phyloP scores from a whole-genome alignment of 2,113 vertebrate genomes.

The Eolophus roseicapilla region DNA sequence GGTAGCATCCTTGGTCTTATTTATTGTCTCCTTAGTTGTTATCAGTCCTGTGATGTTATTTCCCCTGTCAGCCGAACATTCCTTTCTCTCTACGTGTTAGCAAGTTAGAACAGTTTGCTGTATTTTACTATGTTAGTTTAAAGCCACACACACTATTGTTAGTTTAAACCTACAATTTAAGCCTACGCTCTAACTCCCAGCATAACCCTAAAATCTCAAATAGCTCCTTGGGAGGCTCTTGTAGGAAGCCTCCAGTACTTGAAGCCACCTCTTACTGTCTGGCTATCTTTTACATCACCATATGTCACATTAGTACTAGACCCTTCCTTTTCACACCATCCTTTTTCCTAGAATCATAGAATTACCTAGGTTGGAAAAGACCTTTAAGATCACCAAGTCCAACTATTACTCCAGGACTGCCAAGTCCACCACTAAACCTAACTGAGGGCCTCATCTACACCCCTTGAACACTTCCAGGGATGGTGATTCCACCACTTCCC shows the following conservation, averaged over 20 bases:
- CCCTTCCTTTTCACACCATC: background rate
- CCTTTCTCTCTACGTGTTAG: background rate
- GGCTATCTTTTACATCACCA: background rate
- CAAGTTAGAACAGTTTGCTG: background rate
- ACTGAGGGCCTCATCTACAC: background rate
- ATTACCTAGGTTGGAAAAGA: background rate
- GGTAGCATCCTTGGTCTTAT: background rate
- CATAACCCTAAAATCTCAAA: background rate
- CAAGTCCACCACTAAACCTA: background rate
- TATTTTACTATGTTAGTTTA: background rate
- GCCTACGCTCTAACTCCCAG: background rate
- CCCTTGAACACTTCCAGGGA: background rate
- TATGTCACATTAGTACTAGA: background rate
- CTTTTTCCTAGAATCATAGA: background rate
- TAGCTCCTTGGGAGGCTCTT: background rate
- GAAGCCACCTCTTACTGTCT: background rate
- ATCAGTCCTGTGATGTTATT: background rate
- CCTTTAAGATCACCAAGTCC: background rate
- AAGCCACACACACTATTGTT: background rate
- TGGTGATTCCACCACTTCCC: background rate
- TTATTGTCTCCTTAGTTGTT: background rate
- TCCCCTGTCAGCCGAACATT: background rate
- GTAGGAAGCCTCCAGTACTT: background rate
- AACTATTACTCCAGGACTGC: background rate
- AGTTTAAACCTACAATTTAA: background rate